Conservation (phyloP, 2,888 invertebrate species). For the Caenorhabditis panamensis region DNA sequence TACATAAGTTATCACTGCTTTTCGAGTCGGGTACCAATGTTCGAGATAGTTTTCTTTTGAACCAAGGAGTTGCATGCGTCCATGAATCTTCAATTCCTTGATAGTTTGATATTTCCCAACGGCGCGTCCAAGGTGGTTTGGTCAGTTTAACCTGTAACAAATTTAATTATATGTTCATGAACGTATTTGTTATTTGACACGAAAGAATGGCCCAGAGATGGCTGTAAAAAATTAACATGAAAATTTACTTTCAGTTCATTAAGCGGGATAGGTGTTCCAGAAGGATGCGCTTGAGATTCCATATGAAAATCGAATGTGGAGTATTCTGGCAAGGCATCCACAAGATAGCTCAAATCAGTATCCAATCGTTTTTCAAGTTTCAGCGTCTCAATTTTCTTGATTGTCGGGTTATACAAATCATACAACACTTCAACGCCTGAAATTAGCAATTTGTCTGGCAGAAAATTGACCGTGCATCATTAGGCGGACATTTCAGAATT, state of each 20-base stretch:
- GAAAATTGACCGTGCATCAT: no score
- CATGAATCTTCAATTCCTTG: slow-evolving; percentile 79
- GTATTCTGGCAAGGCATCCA: slow-evolving; percentile 90
- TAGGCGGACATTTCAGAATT: no score
- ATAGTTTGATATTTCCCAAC: slow-evolving; percentile 85
- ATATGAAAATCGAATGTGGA: slow-evolving; percentile 91
- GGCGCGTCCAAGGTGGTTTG: slow-evolving; percentile 90
- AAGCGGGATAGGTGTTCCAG: slow-evolving; percentile 88
- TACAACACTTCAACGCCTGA: slow-evolving; percentile 87
- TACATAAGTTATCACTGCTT: no score
- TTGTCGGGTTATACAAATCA: slow-evolving; percentile 93
- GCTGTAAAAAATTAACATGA: neutral
- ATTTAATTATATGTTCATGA: no score
- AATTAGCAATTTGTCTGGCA: neutral
- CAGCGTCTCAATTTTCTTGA: slow-evolving; percentile 92
- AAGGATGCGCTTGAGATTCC: slow-evolving; percentile 88
- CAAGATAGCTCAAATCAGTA: slow-evolving; percentile 89
- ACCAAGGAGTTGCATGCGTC: slow-evolving; percentile 77
- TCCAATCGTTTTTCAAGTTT: slow-evolving; percentile 94
- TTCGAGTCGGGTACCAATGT: slow-evolving; percentile 73
- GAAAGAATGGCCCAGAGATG: no score
- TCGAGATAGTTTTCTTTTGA: slow-evolving; percentile 77
- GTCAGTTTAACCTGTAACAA: slow-evolving; percentile 84
- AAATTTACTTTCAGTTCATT: slow-evolving; percentile 84
- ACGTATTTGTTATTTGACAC: no score